Conservation (phyloP, 2,797 vertebrate species). For the Typhlichthys subterraneus region DNA sequence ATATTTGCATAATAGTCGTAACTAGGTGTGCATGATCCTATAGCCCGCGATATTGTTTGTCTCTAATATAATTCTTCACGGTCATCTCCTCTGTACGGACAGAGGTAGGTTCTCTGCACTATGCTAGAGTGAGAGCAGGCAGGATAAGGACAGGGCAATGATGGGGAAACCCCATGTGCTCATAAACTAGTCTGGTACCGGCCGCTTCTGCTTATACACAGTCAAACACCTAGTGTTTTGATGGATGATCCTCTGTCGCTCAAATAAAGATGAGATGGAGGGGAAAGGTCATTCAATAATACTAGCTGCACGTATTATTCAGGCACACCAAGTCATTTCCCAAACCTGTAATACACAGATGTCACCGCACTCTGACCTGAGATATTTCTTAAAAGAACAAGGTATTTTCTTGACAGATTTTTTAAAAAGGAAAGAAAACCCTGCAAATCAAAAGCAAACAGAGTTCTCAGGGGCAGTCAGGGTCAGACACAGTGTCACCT, state of each 20-base stretch:
- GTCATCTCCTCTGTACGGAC: slow-evolving; percentile 49
- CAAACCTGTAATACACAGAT: neutral
- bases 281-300: too few relatives aligned
- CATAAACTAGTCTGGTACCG: too few relatives aligned
- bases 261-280: too few relatives aligned
- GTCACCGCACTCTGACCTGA: slow-evolving; percentile 32
- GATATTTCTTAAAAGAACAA: slow-evolving; percentile 46
- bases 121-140: too few relatives aligned
- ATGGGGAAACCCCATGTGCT: too few relatives aligned
- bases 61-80: slow-evolving; percentile 56
- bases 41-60: slow-evolving; percentile 58
- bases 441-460: slow-evolving; percentile 18
- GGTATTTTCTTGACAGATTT: slow-evolving; percentile 15
- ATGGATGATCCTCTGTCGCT: too few relatives aligned
- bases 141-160: too few relatives aligned
- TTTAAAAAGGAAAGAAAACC: slow-evolving; percentile 15
- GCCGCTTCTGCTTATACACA: too few relatives aligned
- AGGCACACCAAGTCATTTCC: neutral
- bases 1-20: too few relatives aligned
- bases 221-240: too few relatives aligned
- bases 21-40: slow-evolving; percentile 52
- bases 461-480: slow-evolving; percentile 8
- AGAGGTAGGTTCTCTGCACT: slow-evolving; percentile 34
- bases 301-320: neutral
- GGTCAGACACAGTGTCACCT: slow-evolving; percentile 11